Conservation (phyloP, 2,888 invertebrate genomes). For the Drosophila infuscata region DNA sequence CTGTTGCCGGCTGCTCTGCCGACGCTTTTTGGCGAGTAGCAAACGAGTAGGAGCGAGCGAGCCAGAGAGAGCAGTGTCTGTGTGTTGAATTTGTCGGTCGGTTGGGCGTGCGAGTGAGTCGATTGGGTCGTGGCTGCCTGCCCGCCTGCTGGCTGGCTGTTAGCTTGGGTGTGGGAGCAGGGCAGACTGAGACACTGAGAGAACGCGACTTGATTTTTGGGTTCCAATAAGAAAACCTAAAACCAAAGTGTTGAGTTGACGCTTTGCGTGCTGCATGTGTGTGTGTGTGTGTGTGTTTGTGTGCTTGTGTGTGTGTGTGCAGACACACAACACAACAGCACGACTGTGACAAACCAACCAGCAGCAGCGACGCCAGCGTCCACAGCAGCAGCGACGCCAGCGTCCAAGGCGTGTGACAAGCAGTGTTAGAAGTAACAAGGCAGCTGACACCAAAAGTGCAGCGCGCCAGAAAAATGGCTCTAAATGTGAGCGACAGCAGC, state of each 20-base stretch:
- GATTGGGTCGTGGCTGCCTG: constrained; percentile 42
- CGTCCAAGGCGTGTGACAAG: constrained; percentile 68
- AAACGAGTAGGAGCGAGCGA: constrained; percentile 39
- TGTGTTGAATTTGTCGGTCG: constrained; percentile 62
- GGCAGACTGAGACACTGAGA: constrained; percentile 53
- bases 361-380: constrained; percentile 61
- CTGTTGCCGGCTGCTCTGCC: constrained; percentile 30
- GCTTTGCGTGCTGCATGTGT: constrained; percentile 46
- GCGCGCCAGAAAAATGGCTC: constrained; percentile 71
- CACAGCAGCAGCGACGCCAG: constrained; percentile 33
- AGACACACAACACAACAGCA: constrained; percentile 44
- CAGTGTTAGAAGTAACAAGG: constrained; percentile 78
- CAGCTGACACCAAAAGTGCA: constrained; percentile 78
- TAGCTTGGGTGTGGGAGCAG: constrained; percentile 55
- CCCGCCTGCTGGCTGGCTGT: constrained; percentile 8
- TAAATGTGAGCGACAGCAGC: constrained; percentile 59
- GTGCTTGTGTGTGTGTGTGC: constrained; percentile 32
- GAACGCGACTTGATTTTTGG: constrained; percentile 36
- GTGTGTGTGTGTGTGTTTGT: constrained; percentile 13
- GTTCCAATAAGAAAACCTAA: constrained; percentile 76
- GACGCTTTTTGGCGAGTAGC: constrained; percentile 32
- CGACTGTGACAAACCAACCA: constrained; percentile 77
- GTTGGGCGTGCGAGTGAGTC: constrained; percentile 61
- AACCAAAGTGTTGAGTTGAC: constrained; percentile 77
- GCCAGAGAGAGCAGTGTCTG: constrained; percentile 26